phyloP scores from a whole-genome alignment of 2,888 invertebrate species.

The Xestobium rufovillosum region DNA sequence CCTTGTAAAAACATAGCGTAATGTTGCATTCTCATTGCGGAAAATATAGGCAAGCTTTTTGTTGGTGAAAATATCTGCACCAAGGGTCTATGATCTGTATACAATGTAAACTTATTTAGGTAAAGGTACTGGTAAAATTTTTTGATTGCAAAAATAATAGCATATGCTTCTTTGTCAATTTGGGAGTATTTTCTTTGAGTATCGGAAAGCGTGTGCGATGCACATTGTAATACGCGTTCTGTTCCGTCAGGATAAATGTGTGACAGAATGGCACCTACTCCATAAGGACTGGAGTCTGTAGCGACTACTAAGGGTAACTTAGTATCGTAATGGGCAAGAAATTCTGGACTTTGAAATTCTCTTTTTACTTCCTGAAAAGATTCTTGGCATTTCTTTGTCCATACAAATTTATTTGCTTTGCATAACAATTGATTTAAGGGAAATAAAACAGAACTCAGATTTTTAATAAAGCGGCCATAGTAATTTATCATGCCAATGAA shows the following conservation, averaged over 20 bases:
- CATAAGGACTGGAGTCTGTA: slow-evolving; percentile 27
- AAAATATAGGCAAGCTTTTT: slow-evolving; percentile 8
- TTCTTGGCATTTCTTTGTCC: slow-evolving; percentile 22
- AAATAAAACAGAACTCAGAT: slow-evolving; percentile 27
- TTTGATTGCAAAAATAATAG: too few relatives aligned
- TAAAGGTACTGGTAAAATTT: slow-evolving; percentile 38
- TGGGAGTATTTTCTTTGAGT: slow-evolving; percentile 29
- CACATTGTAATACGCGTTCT: slow-evolving; percentile 35
- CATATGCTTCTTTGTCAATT: too few relatives aligned
- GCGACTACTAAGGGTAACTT: slow-evolving; percentile 27
- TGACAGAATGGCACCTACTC: slow-evolving; percentile 32
- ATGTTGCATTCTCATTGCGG: slow-evolving; percentile 9
- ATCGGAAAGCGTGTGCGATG: slow-evolving; percentile 29
- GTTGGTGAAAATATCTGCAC: slow-evolving; percentile 11
- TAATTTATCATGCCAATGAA: slow-evolving; percentile 32
- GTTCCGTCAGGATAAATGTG: slow-evolving; percentile 31
- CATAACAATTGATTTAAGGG: slow-evolving; percentile 28
- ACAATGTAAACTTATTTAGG: slow-evolving; percentile 35
- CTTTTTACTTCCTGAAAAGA: slow-evolving; percentile 27
- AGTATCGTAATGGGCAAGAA: slow-evolving; percentile 28
- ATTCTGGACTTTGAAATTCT: slow-evolving; percentile 22
- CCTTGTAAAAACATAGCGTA: slow-evolving; percentile 1
- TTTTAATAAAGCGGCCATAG: slow-evolving; percentile 31
- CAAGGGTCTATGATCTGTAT: slow-evolving; percentile 36
- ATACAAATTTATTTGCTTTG: slow-evolving; percentile 26